Percentiles rank a stretch among this genome's conserved stretches.
These are phyloP conservation scores for Ecdyonurus torrentis DNA, from an alignment of 2,888 invertebrate species.

Conservation along the genomic window DNA sequence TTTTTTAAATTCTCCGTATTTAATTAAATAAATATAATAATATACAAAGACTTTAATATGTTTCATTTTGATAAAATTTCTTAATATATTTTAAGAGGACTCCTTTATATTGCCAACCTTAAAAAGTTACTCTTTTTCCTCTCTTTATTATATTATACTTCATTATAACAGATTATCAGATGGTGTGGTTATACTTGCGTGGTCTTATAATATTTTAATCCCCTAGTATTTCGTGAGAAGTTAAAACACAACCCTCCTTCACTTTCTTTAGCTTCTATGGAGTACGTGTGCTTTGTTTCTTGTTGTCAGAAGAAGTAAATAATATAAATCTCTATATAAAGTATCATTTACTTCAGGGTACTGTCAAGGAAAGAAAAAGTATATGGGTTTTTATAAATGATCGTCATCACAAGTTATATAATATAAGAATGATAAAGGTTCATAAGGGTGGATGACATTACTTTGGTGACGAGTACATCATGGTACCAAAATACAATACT, in stretches of 20 bases:
- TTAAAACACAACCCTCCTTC: not conserved
- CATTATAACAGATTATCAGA: not conserved
- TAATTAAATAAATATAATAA: no score
- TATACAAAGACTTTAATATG: not conserved
- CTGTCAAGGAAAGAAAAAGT: not conserved
- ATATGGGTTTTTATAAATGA: not conserved
- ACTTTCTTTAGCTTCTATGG: not conserved
- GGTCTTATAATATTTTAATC: not conserved
- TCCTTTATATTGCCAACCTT: not conserved
- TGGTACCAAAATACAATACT: not conserved
- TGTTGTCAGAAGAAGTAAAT: not conserved
- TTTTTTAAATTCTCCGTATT: no score
- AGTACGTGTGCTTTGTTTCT: not conserved
- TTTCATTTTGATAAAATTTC: no score
- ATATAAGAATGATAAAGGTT: no score
- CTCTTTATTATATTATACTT: not conserved
- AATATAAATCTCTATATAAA: not conserved
- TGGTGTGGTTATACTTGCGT: not conserved
- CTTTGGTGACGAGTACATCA: not conserved
- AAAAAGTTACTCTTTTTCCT: not conserved
- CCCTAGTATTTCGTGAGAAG: not conserved
- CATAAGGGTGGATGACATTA: no score
- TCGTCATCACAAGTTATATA: not conserved
- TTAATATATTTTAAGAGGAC: not conserved
- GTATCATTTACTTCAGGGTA: no score